Base-by-base conservation (phyloP, 2,888 invertebrate genomes). In the Polyommatus iphigenia region DNA sequence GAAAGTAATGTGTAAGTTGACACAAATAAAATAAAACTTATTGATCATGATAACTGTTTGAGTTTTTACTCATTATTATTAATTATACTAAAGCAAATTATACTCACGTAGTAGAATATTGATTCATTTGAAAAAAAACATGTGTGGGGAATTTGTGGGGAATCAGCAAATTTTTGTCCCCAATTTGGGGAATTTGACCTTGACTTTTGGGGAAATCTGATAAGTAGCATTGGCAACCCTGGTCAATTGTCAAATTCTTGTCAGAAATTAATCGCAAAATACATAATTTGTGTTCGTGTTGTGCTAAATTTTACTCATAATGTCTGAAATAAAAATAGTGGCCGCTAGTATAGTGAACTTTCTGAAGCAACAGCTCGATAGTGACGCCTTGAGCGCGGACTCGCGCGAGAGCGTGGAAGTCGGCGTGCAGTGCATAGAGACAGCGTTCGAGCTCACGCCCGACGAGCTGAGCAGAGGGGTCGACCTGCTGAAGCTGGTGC, bases 381-480 rank as follows among this genome's bases (percentile, higher is more conserved):
- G 94, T 71, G 85, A 93, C 83, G 77, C 92, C 84, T 85, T 95
- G 85, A 85, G 86, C 80, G 85, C 84, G 62, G 94, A 94, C 81
- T 89, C 91, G 15, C 91, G 95, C 79, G 98, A 98, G 89, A 97
- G 97, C 87, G 94, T 99, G 77, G 98, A 98, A 94, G 99, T 99
- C 79, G 98, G 98, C 62, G 96, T 98, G 82, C 99, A 99, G 91
- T 99, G 99, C 90, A 94, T 99, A 83, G 98, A 99, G 91, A 97
- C 97, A 76, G 98, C 98, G 8, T 99, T 98, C 89, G 96, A 96
- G 82, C 93, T 99, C 1, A 94, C 93, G 71, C 89, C 92, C 1
- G 91, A 92, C 8, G 94, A 95, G 79, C 86, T 87, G 4, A 83
- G 89, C n/a, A 85, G 85, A 71, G 89, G 87, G 2, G 82, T 90